A percentile compares a stretch with the other conserved stretches of the same genome.
These are phyloP conservation scores for Drosophila fungiperda DNA, from an alignment of 2,888 invertebrate species.

Conservation along the genomic window DNA sequence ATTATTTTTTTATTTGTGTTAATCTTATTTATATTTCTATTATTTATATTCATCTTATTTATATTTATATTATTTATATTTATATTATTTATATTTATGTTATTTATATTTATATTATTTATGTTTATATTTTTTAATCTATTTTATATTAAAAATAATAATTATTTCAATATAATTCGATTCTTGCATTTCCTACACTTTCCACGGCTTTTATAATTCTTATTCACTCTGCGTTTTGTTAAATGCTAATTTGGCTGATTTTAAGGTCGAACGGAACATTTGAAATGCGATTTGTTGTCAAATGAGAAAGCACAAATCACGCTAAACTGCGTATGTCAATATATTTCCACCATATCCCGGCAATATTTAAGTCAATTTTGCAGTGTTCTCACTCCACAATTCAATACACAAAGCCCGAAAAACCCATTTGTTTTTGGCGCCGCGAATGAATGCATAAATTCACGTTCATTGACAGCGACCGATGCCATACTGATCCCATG, in stretches of 20 bases:
- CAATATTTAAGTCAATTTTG: constrained; percentile 1
- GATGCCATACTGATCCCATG: constrained; percentile 22
- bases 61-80: not conserved
- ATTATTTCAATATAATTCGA: not conserved
- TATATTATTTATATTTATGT: too few species aligned
- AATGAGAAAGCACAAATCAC: not conserved
- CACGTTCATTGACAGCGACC: constrained; percentile 58
- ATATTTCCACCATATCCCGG: not conserved
- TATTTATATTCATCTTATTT: not conserved
- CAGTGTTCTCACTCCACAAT: not conserved
- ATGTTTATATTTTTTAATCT: not conserved
- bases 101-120: not conserved
- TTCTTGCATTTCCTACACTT: not conserved
- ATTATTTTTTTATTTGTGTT: too few species aligned
- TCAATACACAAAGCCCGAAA: constrained; percentile 8
- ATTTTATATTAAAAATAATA: not conserved
- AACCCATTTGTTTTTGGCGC: constrained; percentile 12
- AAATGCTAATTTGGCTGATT: not conserved
- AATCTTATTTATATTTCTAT: too few species aligned
- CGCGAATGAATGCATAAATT: constrained; percentile 58
- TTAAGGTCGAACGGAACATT: not conserved
- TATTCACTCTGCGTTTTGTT: not conserved
- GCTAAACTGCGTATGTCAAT: not conserved
- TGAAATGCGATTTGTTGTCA: not conserved
- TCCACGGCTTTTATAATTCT: not conserved